phyloP scores from a whole-genome alignment of 2,888 invertebrate species.

The Apamea sordens region DNA sequence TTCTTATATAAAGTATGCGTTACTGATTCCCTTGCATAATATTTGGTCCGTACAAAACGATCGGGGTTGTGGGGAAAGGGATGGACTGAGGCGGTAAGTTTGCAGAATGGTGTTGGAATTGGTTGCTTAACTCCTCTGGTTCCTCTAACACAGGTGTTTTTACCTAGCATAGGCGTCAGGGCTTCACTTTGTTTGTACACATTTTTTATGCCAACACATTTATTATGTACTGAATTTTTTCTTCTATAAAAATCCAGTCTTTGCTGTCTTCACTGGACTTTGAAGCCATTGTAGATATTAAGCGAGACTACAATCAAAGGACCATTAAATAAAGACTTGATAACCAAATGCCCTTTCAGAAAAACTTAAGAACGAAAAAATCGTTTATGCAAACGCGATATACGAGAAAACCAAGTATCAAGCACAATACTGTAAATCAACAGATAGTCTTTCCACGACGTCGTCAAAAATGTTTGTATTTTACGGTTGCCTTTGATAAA shows the following conservation, averaged over 20 bases:
- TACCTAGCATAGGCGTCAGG: too few relatives aligned
- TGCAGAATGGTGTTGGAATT: not conserved
- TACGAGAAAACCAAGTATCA: not conserved
- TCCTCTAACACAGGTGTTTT: too few relatives aligned
- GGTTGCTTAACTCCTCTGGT: too few relatives aligned
- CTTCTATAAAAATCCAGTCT: not conserved
- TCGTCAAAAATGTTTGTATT: not conserved
- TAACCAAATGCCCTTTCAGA: not conserved
- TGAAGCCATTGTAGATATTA: not conserved
- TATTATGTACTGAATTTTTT: not conserved
- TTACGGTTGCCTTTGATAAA: not conserved
- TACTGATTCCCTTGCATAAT: conserved; percentile 74
- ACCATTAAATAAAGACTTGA: not conserved
- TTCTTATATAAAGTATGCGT: conserved; percentile 65
- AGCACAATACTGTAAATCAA: not conserved
- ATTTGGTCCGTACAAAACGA: conserved; percentile 68
- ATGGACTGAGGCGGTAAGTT: conserved; percentile 17
- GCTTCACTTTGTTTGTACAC: too few relatives aligned
- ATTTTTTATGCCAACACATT: too few relatives aligned
- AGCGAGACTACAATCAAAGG: not conserved
- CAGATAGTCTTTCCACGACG: not conserved
- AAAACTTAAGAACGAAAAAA: not conserved
- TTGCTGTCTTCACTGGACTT: not conserved
- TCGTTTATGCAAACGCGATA: too few relatives aligned
- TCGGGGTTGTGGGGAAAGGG: conserved; percentile 43